Evolutionary conservation across 2,888 invertebrate genomes (phyloP).

Genomic region (Patella caerulea): DNA sequence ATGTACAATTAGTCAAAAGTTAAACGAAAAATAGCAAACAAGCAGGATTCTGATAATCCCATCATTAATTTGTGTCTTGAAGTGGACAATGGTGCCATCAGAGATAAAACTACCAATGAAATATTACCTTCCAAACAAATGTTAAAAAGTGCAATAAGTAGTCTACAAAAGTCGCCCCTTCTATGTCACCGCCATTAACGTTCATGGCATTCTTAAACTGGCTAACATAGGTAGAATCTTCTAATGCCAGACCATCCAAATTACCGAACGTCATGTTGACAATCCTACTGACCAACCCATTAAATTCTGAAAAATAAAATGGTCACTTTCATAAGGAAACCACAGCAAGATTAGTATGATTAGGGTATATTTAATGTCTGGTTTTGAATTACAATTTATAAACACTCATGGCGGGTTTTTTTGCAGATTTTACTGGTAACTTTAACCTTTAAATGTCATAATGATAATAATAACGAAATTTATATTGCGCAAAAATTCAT

Average conservation of each 20-base stretch:
- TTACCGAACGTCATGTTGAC: conserved; percentile 75
- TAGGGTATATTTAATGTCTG: not conserved
- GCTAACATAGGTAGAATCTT: conserved; percentile 74
- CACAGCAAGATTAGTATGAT: not conserved
- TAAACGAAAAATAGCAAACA: no score
- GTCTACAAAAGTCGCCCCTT: conserved; percentile 74
- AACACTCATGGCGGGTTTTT: no score
- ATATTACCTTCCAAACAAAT: conserved; percentile 75
- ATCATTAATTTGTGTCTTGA: no score
- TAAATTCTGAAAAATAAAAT: conserved; percentile 72
- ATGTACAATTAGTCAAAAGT: no score
- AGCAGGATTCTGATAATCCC: no score
- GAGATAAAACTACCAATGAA: not conserved
- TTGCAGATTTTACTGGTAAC: no score
- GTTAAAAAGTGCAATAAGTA: conserved; percentile 76
- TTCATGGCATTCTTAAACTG: conserved; percentile 76
- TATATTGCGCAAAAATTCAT: no score
- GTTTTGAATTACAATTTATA: no score
- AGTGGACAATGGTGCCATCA: no score
- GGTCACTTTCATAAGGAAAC: not conserved
- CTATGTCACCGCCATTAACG: conserved; percentile 77
- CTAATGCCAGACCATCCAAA: conserved; percentile 74
- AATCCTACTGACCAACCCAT: conserved; percentile 75
- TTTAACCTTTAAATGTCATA: no score
- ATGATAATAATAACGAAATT: no score